A percentile compares a stretch with the other conserved stretches of the same genome.
Evolutionary conservation across 2,797 vertebrate genomes (phyloP).

Genomic region (Echeneis naucrates): DNA sequence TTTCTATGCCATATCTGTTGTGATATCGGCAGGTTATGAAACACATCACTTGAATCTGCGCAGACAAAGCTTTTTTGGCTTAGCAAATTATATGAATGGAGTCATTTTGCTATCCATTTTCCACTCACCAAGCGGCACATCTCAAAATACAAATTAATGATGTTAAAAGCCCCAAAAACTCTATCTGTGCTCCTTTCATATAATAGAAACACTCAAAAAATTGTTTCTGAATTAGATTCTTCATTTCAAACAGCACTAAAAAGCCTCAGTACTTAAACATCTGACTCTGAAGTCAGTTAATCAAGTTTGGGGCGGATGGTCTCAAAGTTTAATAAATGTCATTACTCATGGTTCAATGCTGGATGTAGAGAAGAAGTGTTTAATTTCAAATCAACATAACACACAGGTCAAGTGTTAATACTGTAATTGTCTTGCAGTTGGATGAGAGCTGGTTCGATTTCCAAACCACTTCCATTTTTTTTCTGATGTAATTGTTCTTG

Average conservation of each 20-base stretch:
- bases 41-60: constrained; percentile 28
- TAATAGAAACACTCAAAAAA: constrained; percentile 14
- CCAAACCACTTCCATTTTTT: not conserved
- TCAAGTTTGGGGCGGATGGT: constrained; percentile 13
- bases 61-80: constrained; percentile 25
- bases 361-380: constrained; percentile 1
- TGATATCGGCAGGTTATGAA: constrained; percentile 16
- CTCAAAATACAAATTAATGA: constrained; percentile 63
- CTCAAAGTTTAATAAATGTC: constrained; percentile 27
- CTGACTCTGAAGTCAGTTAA: constrained; percentile 32
- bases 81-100: constrained; percentile 45
- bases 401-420: constrained; percentile 27
- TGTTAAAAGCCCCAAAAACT: constrained; percentile 50
- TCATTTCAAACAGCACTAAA: constrained; percentile 22
- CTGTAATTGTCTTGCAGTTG: constrained; percentile 9
- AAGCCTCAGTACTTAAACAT: constrained; percentile 22
- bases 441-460: constrained; percentile 2
- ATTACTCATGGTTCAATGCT: constrained; percentile 26
- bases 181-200: constrained; percentile 5
- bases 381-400: constrained; percentile 27
- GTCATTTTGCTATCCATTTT: constrained; percentile 58
- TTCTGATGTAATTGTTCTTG: not conserved
- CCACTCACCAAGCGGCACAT: constrained; percentile 43
- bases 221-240: constrained; percentile 15
- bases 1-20: not conserved